A percentile compares a stretch with the other conserved stretches of the same genome.
These are phyloP conservation scores for Zeus faber DNA, from an alignment of 2,113 vertebrate genomes.

Conservation along the genomic window DNA sequence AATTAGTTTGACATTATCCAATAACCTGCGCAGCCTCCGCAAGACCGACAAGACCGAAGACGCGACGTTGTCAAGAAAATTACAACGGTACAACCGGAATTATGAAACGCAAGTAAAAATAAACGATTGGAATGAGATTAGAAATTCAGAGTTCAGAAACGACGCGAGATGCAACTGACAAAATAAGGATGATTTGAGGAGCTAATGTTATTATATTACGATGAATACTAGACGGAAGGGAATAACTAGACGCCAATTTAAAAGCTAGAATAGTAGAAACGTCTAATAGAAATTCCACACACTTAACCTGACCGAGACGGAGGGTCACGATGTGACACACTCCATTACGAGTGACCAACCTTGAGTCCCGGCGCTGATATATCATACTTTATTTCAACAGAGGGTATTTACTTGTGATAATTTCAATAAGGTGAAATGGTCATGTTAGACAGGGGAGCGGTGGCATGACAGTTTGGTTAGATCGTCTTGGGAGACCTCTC, in stretches of 20 bases:
- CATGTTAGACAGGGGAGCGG: conserved; percentile 55
- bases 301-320: conserved; percentile 14
- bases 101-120: too few relatives aligned
- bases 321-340: conserved; percentile 13
- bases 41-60: conserved; percentile 20
- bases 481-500: conserved; percentile 57
- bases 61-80: conserved; percentile 17
- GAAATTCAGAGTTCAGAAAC: too few relatives aligned
- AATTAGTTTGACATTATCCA: conserved; percentile 66
- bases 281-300: background rate
- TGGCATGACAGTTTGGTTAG: conserved; percentile 57
- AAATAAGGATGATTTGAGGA: too few relatives aligned
- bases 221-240: too few relatives aligned
- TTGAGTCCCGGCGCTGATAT: conserved; percentile 13
- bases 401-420: conserved; percentile 53
- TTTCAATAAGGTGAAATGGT: conserved; percentile 55
- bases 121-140: too few relatives aligned
- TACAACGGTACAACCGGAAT: too few relatives aligned
- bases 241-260: too few relatives aligned
- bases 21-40: conserved; percentile 55
- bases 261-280: too few relatives aligned
- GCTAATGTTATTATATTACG: too few relatives aligned
- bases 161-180: too few relatives aligned
- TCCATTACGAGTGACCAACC: conserved; percentile 31
- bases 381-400: conserved; percentile 48